A percentile compares a stretch with the other conserved stretches of the same genome.
Evolutionary conservation across 2,797 vertebrate species (phyloP).

Genomic region (Tragopan temminckii): DNA sequence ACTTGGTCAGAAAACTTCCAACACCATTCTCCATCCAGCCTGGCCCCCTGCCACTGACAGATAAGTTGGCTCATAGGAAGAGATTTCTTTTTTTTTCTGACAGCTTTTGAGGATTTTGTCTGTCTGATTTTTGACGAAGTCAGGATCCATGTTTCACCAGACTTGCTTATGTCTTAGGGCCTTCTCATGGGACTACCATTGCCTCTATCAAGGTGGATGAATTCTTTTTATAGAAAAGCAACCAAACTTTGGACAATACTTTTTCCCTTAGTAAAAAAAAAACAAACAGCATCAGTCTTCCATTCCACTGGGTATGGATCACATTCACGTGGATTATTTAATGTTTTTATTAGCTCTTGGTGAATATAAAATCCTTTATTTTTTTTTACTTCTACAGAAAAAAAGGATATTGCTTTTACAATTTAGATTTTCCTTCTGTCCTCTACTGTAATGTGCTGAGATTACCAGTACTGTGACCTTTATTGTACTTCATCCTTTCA

Average conservation of each 20-base stretch:
- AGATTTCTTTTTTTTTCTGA: not conserved
- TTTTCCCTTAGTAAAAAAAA: not conserved
- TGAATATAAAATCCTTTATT: not conserved
- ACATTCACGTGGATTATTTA: not conserved
- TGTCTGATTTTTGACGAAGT: conserved; percentile 35
- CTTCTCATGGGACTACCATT: not conserved
- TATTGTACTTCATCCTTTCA: not conserved
- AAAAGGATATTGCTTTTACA: not conserved
- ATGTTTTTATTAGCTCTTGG: not conserved
- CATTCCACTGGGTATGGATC: not conserved
- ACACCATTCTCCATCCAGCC: not conserved
- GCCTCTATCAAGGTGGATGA: not conserved
- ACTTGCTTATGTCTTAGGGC: not conserved
- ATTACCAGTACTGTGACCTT: not conserved
- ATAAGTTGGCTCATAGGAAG: not conserved
- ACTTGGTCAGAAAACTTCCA: not conserved
- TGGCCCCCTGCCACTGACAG: not conserved
- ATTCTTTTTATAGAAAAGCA: not conserved
- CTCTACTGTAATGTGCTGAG: not conserved
- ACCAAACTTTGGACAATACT: not conserved
- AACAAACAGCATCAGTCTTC: not conserved
- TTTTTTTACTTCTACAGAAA: not conserved
- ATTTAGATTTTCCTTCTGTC: not conserved
- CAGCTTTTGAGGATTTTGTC: conserved; percentile 2
- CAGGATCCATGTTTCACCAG: conserved; percentile 4